Evolutionary conservation across 2,888 invertebrate genomes (phyloP).

Genomic region (Argyresthia albistria): DNA sequence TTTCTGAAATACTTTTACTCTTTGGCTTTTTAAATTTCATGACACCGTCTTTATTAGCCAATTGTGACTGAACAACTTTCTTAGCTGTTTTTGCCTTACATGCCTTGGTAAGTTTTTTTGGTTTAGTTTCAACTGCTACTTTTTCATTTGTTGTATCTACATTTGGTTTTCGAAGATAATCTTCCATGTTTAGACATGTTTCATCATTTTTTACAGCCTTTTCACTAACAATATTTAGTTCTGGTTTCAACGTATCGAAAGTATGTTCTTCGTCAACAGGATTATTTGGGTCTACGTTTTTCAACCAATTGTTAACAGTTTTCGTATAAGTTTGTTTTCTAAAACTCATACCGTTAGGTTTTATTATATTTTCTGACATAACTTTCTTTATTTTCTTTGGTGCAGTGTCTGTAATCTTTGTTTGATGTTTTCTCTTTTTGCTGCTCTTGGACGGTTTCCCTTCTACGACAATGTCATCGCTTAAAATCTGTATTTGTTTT

Average conservation of each 20-base stretch:
- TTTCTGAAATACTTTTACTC: background rate
- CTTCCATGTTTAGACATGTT: no score
- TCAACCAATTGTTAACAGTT: conserved; percentile 44
- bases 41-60: conserved; percentile 45
- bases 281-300: conserved; percentile 22
- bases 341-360: conserved; percentile 13
- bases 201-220: background rate
- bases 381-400: conserved; percentile 24
- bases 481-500: background rate
- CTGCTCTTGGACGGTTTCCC: conserved; percentile 5
- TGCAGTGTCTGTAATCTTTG: conserved; percentile 12
- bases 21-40: conserved; percentile 45
- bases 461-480: background rate
- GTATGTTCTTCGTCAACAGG: conserved; percentile 12
- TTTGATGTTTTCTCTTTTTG: conserved; percentile 17
- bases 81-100: conserved; percentile 13
- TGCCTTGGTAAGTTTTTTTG: conserved; percentile 11
- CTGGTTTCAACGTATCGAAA: background rate
- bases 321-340: conserved; percentile 41
- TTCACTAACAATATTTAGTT: background rate
- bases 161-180: no score
- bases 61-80: conserved; percentile 38
- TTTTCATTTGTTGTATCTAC: background rate
- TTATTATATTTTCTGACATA: conserved; percentile 6
- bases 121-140: background rate